Evolutionary conservation across 2,113 vertebrate genomes (phyloP), one percentile per base, ranked within the genome.

Genomic region (Cyphomyrus discorhynchus): DNA sequence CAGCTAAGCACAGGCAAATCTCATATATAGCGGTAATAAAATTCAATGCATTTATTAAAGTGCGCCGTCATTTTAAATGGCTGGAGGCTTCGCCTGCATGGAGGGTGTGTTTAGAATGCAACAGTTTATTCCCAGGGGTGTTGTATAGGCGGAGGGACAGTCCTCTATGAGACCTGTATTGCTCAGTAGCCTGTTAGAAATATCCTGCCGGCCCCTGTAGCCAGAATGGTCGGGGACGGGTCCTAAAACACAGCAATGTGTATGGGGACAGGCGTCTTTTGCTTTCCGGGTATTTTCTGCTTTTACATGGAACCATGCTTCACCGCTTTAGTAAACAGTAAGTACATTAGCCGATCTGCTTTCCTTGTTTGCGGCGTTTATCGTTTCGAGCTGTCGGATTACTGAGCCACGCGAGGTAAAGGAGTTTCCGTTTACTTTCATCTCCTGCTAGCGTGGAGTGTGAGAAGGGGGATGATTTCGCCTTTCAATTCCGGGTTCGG

Each of bases 61-160:
- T 90, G 92, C 91, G 3, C 96, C 95, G 95, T 95, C 94, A 94
- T 95, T 96, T 96, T 96, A 96, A 96, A 94, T 62, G 94, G 91
- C 89, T 92, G 91, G 52, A 89, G 87, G 93, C 92, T 91, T 90
- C 93, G 93, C 19, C 53, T 56, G 53, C 92, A 52, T 31, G 49
- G 93, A 93, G 95, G 94, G 95, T 96, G 95, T 96, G 96, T 96
- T 92, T 92, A 94, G 92, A 95, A 92, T 90, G 93, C 86, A 66
- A 86, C n/a, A 87, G 91, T 91, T 92, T 93, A 93, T 94, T 88
- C 93, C 93, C 92, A 90, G 92, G 0, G 86, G 92, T 24, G 13
- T 90, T 19, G 92, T 89, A 13, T 92, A 88, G 86, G 92, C 91
- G 93, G 93, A 95, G 93, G 35, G 35, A 91, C 93, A 89, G 94